A percentile compares a stretch with the other conserved stretches of the same genome.
Evolutionary conservation across 1,140 invertebrate genomes (phyloP).

Genomic region (Cydia pomonella): DNA sequence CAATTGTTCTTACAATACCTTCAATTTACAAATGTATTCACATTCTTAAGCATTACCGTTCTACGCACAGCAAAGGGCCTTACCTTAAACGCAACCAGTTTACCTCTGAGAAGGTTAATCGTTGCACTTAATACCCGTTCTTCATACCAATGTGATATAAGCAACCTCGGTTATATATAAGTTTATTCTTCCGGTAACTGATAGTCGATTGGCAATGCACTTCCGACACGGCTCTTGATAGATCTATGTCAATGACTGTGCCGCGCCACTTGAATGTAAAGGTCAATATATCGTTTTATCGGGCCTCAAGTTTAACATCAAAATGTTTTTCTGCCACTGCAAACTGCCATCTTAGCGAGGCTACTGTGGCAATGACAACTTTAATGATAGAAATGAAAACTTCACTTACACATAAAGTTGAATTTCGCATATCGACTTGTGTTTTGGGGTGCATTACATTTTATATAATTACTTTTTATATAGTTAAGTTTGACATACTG

Average conservation of each 20-base stretch:
- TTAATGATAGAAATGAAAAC: not conserved
- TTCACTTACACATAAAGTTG: not conserved
- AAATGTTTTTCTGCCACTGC: constrained; percentile 8
- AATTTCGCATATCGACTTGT: too few species aligned
- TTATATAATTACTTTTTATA: too few species aligned
- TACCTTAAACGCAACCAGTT: constrained; percentile 37
- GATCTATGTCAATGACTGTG: constrained; percentile 31
- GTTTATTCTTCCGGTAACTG: constrained; percentile 17
- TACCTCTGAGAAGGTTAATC: constrained; percentile 40
- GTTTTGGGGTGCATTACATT: too few species aligned
- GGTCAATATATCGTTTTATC: constrained; percentile 25
- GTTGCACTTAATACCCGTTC: constrained; percentile 15
- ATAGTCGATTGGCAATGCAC: constrained; percentile 13
- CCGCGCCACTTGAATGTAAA: constrained; percentile 10
- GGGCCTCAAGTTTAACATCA: constrained; percentile 14
- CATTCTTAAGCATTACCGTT: constrained; percentile 13
- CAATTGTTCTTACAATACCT: not conserved
- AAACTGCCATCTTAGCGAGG: not conserved
- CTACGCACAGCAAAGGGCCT: constrained; percentile 38
- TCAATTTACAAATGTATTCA: not conserved
- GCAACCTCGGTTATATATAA: constrained; percentile 15
- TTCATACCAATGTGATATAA: constrained; percentile 25
- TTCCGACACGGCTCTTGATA: constrained; percentile 23
- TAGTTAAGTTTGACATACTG: too few species aligned
- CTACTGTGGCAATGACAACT: not conserved